Evolutionary conservation across 1,140 invertebrate genomes (phyloP), one percentile per base, ranked within the genome.

Genomic region (Trachelipus rathkii): DNA sequence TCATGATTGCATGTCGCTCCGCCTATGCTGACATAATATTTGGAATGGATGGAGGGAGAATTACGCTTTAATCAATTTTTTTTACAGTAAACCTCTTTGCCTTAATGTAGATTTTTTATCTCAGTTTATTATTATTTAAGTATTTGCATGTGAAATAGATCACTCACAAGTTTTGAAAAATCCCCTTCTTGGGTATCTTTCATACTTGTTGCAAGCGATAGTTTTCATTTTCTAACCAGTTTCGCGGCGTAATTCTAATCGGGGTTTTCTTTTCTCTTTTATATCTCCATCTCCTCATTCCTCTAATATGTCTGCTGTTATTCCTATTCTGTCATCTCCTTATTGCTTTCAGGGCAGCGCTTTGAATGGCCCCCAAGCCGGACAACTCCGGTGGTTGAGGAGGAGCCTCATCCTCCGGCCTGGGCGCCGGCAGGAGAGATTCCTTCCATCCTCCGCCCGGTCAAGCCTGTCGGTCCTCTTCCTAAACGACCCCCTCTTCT

Each of bases 401-500:
- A 71, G 72, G 73, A 71, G 74, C 72, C 74, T 66, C 73, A 72
- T 21, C 43, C 79, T 23, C 78, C 78, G 21, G 66, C 80, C 13
- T 81, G 77, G 77, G 78, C 77, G 66, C 78, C 80, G 53, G 66
- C 75, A 43, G 78, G 77, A 50, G 77, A 76, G 67, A 73, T 76
- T 43, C 23, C 45, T 60, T 69, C 75, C 23, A 72, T 81, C 53
- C 79, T 73, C 70, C 67, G 73, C 60, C 79, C 79, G 24, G 75
- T 73, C 50, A 69, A 78, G 45, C 46, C 53, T 11, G 77, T 46
- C 67, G 79, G 79, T 60, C 79, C 79, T 71, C 79, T 69, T 67
- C 79, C 79, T 33, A 81, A 81, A 73, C 73, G 72, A 19, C 75
- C 76, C 73, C 79, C 79, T 75, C 77, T 81, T 60, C 73, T 81